Evolutionary conservation across 1,140 invertebrate species (phyloP), one percentile per base, ranked within the genome.

Genomic region (Palaemon carinicauda): DNA sequence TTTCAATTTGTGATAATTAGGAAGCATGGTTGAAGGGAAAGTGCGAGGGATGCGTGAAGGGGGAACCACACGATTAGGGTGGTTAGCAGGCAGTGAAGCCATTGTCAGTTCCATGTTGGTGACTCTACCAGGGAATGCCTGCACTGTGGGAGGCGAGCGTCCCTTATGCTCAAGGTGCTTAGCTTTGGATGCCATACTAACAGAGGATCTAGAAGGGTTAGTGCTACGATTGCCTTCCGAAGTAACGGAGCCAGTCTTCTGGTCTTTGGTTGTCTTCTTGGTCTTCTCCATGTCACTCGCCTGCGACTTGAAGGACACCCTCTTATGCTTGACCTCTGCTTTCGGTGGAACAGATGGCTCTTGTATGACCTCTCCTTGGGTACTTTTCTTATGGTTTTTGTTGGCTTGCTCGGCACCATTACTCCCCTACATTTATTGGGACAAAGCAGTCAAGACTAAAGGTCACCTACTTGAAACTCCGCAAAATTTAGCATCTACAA

Each of bases 281-380:
- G 10, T 71, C 27, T 74, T 31, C 51, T 80, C 50, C 65, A 29
- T 54, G 19, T 41, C 54, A 79, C 73, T 77, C 60, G 75, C 77
- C 60, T 71, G 75, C 3, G 77, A 54, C 52, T 86, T 86, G 84
- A 86, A 86, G 84, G 84, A 80, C 52, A 86, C 84, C 52, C 77
- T 86, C 84, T 86, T 86, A 65, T 54, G 54, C 41, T 69, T 86
- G 80, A 24, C 65, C 24, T 86, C 84, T 10, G 73, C 52, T 75
- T 80, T 69, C 27, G 27, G 33, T 50, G 50, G 74, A 27, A 79
- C 74, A 31, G 71, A 21, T 7, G 73, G n/a, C 24, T 54, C 71
- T 31, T 31, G 50, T 17, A 15, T 19, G 21, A 73, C 33, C 27
- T 73, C 21, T 19, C 41, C 71, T 54, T 56, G 65, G 50, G 24